These are phyloP conservation scores for Nannoperca australis DNA, from an alignment of 2,797 vertebrate genomes.

Conservation along the genomic window DNA sequence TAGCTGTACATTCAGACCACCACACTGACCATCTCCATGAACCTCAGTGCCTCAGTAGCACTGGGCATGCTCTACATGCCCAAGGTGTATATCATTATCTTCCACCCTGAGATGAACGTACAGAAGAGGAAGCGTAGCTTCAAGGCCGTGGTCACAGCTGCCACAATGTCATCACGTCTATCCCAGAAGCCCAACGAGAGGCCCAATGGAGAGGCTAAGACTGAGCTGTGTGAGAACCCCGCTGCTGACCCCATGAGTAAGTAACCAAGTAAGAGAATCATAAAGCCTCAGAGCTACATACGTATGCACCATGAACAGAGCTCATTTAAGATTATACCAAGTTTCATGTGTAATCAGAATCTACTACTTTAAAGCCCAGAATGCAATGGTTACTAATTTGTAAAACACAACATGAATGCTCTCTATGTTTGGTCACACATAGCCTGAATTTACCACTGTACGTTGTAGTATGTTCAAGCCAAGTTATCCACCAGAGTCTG, in stretches of 20 bases:
- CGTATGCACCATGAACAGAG: background rate
- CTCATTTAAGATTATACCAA: background rate
- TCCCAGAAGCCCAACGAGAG: slow-evolving; percentile 96
- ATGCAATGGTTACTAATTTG: background rate
- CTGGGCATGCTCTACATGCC: slow-evolving; percentile 99
- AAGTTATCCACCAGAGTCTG: slow-evolving; percentile 2
- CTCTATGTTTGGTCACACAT: background rate
- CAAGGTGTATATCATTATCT: slow-evolving; percentile 99
- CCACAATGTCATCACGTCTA: slow-evolving; percentile 97
- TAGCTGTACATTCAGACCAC: slow-evolving; percentile 99
- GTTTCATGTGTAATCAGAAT: background rate
- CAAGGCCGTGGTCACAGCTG: slow-evolving; percentile 98
- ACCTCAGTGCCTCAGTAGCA: slow-evolving; percentile 98
- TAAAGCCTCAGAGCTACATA: slow-evolving; percentile 15
- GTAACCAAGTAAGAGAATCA: slow-evolving; percentile 43
- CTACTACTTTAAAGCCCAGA: background rate
- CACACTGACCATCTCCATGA: slow-evolving; percentile 99
- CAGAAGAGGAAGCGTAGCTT: slow-evolving; percentile 99
- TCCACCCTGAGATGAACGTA: slow-evolving; percentile 98
- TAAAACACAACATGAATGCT: background rate
- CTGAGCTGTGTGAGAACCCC: slow-evolving; percentile 94
- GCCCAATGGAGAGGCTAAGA: slow-evolving; percentile 98
- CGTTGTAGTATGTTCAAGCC: background rate
- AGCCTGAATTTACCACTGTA: background rate
- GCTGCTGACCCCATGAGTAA: slow-evolving; percentile 82